Base-by-base conservation (phyloP, 2,113 vertebrate genomes). In the Oncorhynchus masou region DNA sequence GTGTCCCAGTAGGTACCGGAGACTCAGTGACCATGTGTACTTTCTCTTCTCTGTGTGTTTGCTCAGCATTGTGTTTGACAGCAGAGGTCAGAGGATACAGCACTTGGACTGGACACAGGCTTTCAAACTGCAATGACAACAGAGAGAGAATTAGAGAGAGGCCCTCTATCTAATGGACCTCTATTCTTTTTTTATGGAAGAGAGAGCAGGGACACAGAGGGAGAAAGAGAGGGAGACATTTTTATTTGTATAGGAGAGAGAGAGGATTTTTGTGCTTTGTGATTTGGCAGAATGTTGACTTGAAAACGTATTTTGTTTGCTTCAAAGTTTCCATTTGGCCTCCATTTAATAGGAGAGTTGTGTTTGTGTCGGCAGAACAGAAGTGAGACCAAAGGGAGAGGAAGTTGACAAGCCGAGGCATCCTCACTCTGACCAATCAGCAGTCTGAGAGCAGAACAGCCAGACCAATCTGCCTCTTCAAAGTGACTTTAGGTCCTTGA, bases 21-120 rank as follows among this genome's bases (percentile, higher is more conserved):
- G 51, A 19, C 51, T 15, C 51, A 19, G 51, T 19, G 19, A 22
- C 48, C 49, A 22, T 68, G 81, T 71, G 75, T 54, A 78, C 74
- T 83, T 81, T 81, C 78, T 39, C 79, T 8, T 76, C 7, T 48
- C 39, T 74, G 11, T 51, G 75, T 67, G 51, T 71, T 74, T 74
- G 31, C 71, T 11, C 65, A 75, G 73, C 54, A 6, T 31, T 70
- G 3, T 11, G 67, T 39, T 54, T 86, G 78, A 83, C 81, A 79
- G 79, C 72, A 39, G 80, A 83, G 80, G 81, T 84, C 83, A 83
- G 80, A 70, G 78, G 24, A 64, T 51, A 67, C 74, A 81, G 71
- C 76, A 75, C 68, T 73, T 57, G 57, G 74, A 68, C 12, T 16
- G 39, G 73, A 57, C 70, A 20, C 54, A 78, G 82, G 66, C 67